A percentile compares a stretch with the other conserved stretches of the same genome.
phyloP scores from a whole-genome alignment of 2,113 vertebrate species.

The Vicugna pacos region DNA sequence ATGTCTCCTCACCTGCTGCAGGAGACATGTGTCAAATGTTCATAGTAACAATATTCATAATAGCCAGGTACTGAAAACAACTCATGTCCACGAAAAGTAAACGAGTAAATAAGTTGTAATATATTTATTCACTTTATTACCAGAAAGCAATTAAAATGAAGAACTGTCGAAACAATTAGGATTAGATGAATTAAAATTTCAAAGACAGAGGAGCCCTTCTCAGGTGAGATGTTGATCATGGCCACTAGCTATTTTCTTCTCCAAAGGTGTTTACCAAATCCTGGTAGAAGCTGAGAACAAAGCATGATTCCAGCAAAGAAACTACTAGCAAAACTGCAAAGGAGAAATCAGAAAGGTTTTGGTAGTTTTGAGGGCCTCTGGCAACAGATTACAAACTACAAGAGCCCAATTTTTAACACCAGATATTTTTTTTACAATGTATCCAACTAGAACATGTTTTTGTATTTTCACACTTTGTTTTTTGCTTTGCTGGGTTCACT shows the following conservation, averaged over 20 bases:
- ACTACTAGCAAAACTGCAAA: not conserved
- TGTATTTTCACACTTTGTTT: not conserved
- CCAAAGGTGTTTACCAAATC: not conserved
- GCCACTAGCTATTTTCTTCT: not conserved
- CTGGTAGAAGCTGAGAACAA: not conserved
- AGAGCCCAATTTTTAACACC: not conserved
- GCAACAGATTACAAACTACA: not conserved
- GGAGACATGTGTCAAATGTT: not conserved
- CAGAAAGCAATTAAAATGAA: not conserved
- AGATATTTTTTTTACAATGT: not conserved
- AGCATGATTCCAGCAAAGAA: not conserved
- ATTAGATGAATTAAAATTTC: not conserved
- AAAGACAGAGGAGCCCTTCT: not conserved
- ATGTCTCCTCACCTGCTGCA: not conserved
- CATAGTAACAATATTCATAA: not conserved
- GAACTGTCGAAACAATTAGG: not conserved
- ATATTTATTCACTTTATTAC: not conserved
- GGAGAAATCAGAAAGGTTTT: not conserved
- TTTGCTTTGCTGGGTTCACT: not conserved
- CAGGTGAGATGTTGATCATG: not conserved
- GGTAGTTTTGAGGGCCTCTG: not conserved
- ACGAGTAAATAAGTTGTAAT: not conserved
- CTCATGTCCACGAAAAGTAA: not conserved
- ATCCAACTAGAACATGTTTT: not conserved
- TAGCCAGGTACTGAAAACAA: constrained; percentile 2